Percentiles rank a stretch among this genome's conserved stretches.
phyloP scores from a whole-genome alignment of 2,797 vertebrate genomes.

The Coregonus suidteri region DNA sequence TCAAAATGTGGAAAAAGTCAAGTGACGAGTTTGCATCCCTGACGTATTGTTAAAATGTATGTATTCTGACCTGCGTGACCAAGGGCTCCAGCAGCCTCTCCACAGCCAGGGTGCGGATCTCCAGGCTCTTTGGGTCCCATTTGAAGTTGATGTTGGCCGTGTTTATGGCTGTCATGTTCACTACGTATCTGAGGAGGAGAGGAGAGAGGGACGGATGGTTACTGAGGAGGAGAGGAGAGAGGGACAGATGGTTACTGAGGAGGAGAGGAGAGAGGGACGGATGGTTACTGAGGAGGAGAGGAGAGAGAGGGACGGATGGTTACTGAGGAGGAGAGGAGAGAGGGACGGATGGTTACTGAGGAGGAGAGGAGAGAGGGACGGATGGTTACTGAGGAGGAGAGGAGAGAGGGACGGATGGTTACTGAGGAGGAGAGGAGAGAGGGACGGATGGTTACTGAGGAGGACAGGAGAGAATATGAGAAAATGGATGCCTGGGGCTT shows the following conservation, averaged over 20 bases:
- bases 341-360: too few relatives aligned
- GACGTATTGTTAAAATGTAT: neutral
- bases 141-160: slow-evolving; percentile 96
- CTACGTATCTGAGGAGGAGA: slow-evolving; percentile 39
- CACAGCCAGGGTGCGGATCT: slow-evolving; percentile 95
- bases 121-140: slow-evolving; percentile 98
- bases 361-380: too few relatives aligned
- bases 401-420: too few relatives aligned
- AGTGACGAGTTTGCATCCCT: too few relatives aligned
- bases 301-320: too few relatives aligned
- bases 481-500: neutral
- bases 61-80: slow-evolving; percentile 89
- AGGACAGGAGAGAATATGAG: neutral
- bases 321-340: slow-evolving; percentile 22
- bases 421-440: neutral
- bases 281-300: too few relatives aligned
- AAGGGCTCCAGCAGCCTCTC: slow-evolving; percentile 93
- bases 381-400: too few relatives aligned
- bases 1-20: too few relatives aligned
- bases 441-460: slow-evolving; percentile 18
- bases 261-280: too few relatives aligned
- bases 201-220: neutral
- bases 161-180: slow-evolving; percentile 88
- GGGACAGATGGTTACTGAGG: too few relatives aligned
- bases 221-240: too few relatives aligned